Evolutionary conservation across 2,888 invertebrate species (phyloP).

Genomic region (Orthosia gracilis): DNA sequence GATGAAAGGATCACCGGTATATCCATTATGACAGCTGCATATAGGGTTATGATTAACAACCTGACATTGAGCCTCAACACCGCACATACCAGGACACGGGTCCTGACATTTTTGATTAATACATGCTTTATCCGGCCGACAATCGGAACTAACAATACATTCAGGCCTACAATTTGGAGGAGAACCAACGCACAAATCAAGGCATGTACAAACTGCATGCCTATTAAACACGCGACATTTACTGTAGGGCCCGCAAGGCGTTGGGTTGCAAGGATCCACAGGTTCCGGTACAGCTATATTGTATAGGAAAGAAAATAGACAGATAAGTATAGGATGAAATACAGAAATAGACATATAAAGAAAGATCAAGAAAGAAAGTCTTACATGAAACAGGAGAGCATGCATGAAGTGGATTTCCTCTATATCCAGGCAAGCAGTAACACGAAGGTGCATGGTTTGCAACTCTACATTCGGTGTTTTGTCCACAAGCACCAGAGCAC

Average conservation of each 20-base stretch:
- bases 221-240: conserved; percentile 93
- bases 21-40: conserved; percentile 93
- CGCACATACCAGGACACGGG: conserved; percentile 95
- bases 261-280: conserved; percentile 94
- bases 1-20: conserved; percentile 94
- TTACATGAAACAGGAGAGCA: conserved; percentile 92
- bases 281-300: conserved; percentile 86
- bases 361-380: conserved; percentile 85
- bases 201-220: conserved; percentile 95
- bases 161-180: conserved; percentile 95
- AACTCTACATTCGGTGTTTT: conserved; percentile 94
- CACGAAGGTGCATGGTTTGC: conserved; percentile 95
- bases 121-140: conserved; percentile 94
- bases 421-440: conserved; percentile 93
- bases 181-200: conserved; percentile 93
- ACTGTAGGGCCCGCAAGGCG: conserved; percentile 95
- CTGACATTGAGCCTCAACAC: conserved; percentile 94
- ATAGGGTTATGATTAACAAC: conserved; percentile 95
- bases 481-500: conserved; percentile 94
- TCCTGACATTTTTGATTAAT: conserved; percentile 95
- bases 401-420: conserved; percentile 93
- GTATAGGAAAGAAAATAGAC: conserved; percentile 75
- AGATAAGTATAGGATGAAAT: conserved; percentile 69
- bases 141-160: conserved; percentile 95
- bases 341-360: conserved; percentile 73